phyloP scores from a whole-genome alignment of 1,140 invertebrate genomes.

The Trichonephila clavipes region DNA sequence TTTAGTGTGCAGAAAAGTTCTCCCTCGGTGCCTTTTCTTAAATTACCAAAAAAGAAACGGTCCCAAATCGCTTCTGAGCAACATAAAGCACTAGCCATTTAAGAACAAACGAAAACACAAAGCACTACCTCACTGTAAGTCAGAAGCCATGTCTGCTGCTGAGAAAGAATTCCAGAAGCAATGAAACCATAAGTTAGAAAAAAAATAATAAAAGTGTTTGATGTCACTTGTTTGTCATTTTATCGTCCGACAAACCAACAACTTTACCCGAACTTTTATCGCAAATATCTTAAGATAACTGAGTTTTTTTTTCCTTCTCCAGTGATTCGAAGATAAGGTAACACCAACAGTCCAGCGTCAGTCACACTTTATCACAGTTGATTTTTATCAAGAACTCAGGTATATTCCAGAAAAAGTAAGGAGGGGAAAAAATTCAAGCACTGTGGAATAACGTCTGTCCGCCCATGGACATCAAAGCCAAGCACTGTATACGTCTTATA shows the following conservation, averaged over 20 bases:
- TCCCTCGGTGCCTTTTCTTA: neutral
- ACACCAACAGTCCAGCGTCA: conserved; percentile 6
- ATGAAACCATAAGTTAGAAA: neutral
- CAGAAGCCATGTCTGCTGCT: neutral
- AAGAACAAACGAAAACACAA: conserved; percentile 19
- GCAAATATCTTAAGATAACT: conserved; percentile 15
- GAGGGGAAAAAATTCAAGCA: neutral
- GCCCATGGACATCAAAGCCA: neutral
- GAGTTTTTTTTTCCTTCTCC: neutral
- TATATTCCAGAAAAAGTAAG: neutral
- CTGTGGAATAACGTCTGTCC: neutral
- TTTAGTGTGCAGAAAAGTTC: neutral
- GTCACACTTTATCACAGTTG: conserved; percentile 40
- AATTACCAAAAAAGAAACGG: neutral
- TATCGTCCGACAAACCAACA: conserved; percentile 36
- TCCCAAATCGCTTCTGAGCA: neutral
- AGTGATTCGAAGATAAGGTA: conserved; percentile 31
- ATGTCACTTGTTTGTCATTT: conserved; percentile 38
- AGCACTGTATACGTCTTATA: conserved; percentile 42
- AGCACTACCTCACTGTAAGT: neutral
- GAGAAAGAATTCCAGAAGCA: conserved; percentile 1
- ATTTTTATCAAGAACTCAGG: conserved; percentile 23
- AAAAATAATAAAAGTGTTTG: neutral
- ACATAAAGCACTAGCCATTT: neutral
- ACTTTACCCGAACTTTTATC: conserved; percentile 22